These are phyloP conservation scores for Acanthoscelides obtectus DNA, from an alignment of 2,888 invertebrate species.

Conservation along the genomic window DNA sequence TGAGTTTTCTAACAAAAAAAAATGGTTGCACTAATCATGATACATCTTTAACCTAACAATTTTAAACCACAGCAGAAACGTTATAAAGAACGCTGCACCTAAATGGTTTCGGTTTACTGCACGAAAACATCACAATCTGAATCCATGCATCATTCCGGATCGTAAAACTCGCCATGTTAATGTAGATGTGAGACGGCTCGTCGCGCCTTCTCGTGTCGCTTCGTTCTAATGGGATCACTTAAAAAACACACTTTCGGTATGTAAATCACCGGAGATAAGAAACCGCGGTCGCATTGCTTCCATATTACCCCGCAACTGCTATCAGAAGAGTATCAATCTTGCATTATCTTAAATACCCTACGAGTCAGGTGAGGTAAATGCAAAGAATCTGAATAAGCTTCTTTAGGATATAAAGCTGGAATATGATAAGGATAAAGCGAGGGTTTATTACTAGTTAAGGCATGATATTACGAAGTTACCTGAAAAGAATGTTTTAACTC, in stretches of 20 bases:
- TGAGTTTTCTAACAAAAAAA: too few species aligned
- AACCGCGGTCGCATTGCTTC: slow-evolving; percentile 17
- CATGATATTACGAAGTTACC: too few species aligned
- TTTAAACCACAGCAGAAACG: too few species aligned
- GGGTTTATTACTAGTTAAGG: neutral
- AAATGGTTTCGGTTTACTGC: slow-evolving; percentile 8
- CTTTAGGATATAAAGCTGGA: neutral
- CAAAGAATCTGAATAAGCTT: slow-evolving; percentile 5
- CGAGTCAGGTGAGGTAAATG: slow-evolving; percentile 14
- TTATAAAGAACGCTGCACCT: too few species aligned
- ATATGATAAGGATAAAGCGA: neutral
- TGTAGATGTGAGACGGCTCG: neutral
- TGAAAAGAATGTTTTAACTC: too few species aligned
- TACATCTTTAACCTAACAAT: too few species aligned
- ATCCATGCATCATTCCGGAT: neutral
- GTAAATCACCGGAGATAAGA: slow-evolving; percentile 18
- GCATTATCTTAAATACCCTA: slow-evolving; percentile 30
- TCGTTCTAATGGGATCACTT: neutral
- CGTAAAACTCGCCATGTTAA: neutral
- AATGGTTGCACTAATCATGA: too few species aligned
- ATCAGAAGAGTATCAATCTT: slow-evolving; percentile 33
- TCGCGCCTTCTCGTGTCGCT: neutral
- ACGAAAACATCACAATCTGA: neutral
- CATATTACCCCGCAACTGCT: slow-evolving; percentile 8
- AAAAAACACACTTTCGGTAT: slow-evolving; percentile 16